A percentile compares a stretch with the other conserved stretches of the same genome.
These are phyloP conservation scores for Ciona savignyi DNA, from an alignment of 23 tunicate species.

Conservation along the genomic window DNA sequence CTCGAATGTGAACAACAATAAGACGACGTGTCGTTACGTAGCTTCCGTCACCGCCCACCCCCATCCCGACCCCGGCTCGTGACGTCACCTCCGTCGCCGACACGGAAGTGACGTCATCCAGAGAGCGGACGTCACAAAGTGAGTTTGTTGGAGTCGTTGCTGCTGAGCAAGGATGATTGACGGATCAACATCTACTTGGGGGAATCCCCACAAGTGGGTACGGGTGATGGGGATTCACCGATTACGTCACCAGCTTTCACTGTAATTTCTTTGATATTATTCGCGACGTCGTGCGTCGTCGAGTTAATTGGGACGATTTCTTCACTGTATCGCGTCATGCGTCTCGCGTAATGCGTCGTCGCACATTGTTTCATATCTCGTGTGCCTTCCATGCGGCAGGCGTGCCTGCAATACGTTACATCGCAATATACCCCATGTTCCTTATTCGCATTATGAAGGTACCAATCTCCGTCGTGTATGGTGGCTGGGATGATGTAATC, in stretches of 20 bases:
- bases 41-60: constrained; percentile 4
- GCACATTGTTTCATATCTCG: no score
- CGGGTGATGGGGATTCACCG: not conserved
- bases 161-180: constrained; percentile 1
- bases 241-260: not conserved
- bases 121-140: not conserved
- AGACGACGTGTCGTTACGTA: not conserved
- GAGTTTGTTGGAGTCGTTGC: constrained; percentile 4
- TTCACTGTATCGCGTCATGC: not conserved
- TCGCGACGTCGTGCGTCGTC: no score
- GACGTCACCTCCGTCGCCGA: constrained; percentile 8
- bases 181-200: no score
- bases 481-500: not conserved
- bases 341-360: not conserved
- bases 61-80: not conserved
- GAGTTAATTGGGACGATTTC: no score
- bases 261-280: no score
- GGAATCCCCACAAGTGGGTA: not conserved
- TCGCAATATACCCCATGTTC: not conserved
- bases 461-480: not conserved
- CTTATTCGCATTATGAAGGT: not conserved
- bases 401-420: not conserved
- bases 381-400: not conserved
- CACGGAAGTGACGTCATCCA: not conserved
- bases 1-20: constrained; percentile 2